Conservation (phyloP, 2,888 invertebrate genomes). For the Trachelus iudaicus region DNA sequence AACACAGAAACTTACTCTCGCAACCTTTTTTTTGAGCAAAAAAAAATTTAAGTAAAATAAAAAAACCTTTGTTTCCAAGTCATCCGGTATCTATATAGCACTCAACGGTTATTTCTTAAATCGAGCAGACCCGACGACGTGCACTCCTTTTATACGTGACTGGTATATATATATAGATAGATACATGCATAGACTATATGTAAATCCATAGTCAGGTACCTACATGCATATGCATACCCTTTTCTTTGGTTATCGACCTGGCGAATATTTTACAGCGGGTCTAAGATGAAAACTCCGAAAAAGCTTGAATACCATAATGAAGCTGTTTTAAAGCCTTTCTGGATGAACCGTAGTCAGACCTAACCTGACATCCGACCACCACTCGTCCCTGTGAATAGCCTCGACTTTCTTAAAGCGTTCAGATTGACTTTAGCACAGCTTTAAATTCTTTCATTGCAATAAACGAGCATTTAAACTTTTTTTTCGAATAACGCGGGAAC, state of each 20-base stretch:
- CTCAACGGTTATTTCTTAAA: neutral
- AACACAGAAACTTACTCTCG: neutral
- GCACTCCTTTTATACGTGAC: neutral
- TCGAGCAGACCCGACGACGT: neutral
- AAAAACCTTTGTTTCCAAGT: neutral
- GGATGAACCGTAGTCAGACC: neutral
- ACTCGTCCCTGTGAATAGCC: neutral
- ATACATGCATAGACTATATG: neutral
- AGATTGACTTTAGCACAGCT: neutral
- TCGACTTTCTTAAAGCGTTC: neutral
- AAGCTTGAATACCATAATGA: neutral
- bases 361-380: neutral
- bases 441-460: neutral
- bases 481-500: no score
- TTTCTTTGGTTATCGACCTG: neutral
- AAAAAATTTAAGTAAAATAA: neutral
- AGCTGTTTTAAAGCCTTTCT: neutral
- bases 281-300: neutral
- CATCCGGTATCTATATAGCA: neutral
- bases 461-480: neutral
- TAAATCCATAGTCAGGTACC: neutral
- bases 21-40: neutral
- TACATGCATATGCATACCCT: neutral
- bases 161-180: neutral
- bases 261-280: neutral